phyloP scores from a whole-genome alignment of 2,113 vertebrate genomes.

The Oreochromis spilurus region DNA sequence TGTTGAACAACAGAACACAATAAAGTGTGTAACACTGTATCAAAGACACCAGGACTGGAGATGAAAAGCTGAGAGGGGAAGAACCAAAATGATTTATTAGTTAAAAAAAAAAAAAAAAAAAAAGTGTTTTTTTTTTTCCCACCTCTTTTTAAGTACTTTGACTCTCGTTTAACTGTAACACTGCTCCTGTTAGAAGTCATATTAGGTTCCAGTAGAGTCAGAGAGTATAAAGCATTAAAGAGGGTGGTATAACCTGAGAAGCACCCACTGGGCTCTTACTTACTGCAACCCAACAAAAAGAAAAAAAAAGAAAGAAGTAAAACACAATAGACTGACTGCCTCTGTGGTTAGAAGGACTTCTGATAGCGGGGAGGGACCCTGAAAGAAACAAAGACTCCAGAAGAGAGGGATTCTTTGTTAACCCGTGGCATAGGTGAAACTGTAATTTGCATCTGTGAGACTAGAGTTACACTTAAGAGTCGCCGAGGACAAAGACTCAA shows the following conservation, averaged over 20 bases:
- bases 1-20: not conserved
- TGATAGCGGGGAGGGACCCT: not conserved
- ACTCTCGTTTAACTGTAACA: not conserved
- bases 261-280: slow-evolving; percentile 1
- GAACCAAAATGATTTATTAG: not conserved
- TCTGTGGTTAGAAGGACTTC: slow-evolving; percentile 12
- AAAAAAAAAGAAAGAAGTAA: not conserved
- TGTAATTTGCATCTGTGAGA: slow-evolving; percentile 62
- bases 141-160: not conserved
- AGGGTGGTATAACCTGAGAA: slow-evolving; percentile 21
- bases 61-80: not conserved
- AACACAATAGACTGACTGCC: slow-evolving; percentile 38
- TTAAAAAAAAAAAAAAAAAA: not conserved
- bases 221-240: slow-evolving; percentile 10
- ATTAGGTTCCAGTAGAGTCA: slow-evolving; percentile 14
- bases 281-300: slow-evolving; percentile 29
- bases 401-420: slow-evolving; percentile 41
- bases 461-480: slow-evolving; percentile 58
- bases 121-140: rapidly evolving
- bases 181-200: not conserved
- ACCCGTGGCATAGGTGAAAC: slow-evolving; percentile 8
- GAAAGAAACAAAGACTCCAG: slow-evolving; percentile 38
- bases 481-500: slow-evolving; percentile 36
- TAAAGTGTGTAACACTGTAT: not conserved
- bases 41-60: not conserved